Conservation (phyloP, 2,113 vertebrate genomes). For the Ctenomys sociabilis region DNA sequence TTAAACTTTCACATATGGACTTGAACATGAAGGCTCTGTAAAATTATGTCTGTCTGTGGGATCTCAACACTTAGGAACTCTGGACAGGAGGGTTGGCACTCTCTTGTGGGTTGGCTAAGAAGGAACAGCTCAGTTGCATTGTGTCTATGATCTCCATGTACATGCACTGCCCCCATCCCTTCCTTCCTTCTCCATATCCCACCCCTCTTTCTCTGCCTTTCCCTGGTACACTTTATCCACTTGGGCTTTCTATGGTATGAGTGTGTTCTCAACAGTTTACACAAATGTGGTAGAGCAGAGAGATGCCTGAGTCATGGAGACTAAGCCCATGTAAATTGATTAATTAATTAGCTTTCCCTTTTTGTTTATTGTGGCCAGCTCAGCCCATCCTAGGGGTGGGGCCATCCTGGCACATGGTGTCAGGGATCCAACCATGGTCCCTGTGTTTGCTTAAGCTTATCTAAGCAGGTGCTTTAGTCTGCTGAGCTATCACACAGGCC, state of each 20-base stretch:
- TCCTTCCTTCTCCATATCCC: not conserved
- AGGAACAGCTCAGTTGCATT: not conserved
- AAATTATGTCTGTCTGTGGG: not conserved
- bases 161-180: not conserved
- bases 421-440: too few species aligned
- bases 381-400: not conserved
- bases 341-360: not conserved
- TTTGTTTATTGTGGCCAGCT: not conserved
- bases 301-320: not conserved
- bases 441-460: too few species aligned
- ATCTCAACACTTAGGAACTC: not conserved
- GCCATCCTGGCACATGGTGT: too few species aligned
- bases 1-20: not conserved
- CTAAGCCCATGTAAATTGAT: too few species aligned
- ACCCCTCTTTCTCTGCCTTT: not conserved
- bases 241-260: not conserved
- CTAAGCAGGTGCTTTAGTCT: too few species aligned
- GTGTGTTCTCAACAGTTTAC: too few species aligned
- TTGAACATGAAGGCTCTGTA: not conserved
- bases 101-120: not conserved
- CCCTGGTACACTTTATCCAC: too few species aligned
- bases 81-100: accelerated
- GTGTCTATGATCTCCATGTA: not conserved
- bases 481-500: too few species aligned
- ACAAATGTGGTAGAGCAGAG: too few species aligned